Conservation (phyloP, 2,888 invertebrate species). For the Cryptops parisi region DNA sequence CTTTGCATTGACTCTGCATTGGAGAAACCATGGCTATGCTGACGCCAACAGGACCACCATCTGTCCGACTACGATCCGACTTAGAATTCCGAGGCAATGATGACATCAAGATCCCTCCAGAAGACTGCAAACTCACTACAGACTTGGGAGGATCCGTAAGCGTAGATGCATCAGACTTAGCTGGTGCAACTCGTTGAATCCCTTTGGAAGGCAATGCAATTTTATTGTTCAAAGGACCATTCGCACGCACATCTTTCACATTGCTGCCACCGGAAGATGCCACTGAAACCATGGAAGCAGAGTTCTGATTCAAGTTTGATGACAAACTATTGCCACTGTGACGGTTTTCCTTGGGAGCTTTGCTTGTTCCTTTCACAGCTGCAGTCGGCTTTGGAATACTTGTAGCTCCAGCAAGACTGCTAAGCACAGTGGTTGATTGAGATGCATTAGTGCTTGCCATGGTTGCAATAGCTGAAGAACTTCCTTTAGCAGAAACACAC, state of each 20-base stretch:
- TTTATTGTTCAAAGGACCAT: too few relatives aligned
- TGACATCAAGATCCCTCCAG: background rate
- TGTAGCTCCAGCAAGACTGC: background rate
- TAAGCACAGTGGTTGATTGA: background rate
- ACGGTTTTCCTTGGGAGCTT: slow-evolving; percentile 27
- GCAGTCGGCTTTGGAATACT: slow-evolving; percentile 84
- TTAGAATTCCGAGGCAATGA: slow-evolving; percentile 9
- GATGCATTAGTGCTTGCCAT: background rate
- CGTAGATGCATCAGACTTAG: slow-evolving; percentile 15
- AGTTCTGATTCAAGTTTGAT: background rate
- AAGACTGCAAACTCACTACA: background rate
- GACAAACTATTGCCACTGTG: background rate
- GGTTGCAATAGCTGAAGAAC: background rate
- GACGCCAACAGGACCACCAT: slow-evolving; percentile 18
- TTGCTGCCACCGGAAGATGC: background rate
- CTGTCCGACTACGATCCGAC: slow-evolving; percentile 10
- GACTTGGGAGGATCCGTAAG: slow-evolving; percentile 22
- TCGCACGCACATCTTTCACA: background rate
- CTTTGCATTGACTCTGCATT: slow-evolving; percentile 40
- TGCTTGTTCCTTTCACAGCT: slow-evolving; percentile 77
- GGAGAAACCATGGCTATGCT: slow-evolving; percentile 52
- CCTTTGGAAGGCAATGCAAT: too few relatives aligned
- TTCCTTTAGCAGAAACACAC: background rate
- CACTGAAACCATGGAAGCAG: background rate
- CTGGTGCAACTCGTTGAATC: slow-evolving; percentile 1